phyloP scores from a whole-genome alignment of 2,113 vertebrate species.

The Microtus ochrogaster region DNA sequence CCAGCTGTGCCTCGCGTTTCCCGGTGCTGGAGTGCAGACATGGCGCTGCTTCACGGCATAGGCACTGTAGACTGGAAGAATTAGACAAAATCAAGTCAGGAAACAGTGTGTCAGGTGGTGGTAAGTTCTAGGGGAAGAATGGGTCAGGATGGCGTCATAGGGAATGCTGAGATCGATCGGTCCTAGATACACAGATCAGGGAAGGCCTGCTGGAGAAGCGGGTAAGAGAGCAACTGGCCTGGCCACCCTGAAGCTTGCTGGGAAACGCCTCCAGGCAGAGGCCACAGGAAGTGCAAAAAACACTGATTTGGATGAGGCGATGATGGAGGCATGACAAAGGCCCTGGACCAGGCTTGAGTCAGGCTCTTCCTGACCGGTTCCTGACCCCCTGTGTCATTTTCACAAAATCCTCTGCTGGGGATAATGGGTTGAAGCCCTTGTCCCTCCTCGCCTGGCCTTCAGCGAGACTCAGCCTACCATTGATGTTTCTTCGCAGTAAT shows the following conservation, averaged over 20 bases:
- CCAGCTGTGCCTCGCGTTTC: background rate
- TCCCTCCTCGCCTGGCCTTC: background rate
- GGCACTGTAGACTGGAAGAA: background rate
- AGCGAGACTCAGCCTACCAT: background rate
- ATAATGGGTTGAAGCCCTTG: background rate
- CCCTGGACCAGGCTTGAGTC: background rate
- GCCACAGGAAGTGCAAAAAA: background rate
- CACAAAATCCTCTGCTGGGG: background rate
- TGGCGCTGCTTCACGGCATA: background rate
- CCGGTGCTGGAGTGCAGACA: background rate
- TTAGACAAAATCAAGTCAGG: background rate
- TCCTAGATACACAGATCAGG: background rate
- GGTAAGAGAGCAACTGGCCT: background rate
- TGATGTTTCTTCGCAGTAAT: background rate
- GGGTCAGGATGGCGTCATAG: background rate
- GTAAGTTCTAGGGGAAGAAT: no score
- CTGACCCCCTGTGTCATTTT: background rate
- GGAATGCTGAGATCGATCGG: no score
- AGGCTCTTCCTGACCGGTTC: background rate
- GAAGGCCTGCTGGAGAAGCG: background rate
- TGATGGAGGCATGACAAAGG: background rate
- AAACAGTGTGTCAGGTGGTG: background rate
- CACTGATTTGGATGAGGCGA: accelerated
- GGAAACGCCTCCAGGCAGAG: background rate
- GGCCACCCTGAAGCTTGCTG: background rate